Evolutionary conservation across 2,797 vertebrate species (phyloP).

Genomic region (Lepus townsendii): DNA sequence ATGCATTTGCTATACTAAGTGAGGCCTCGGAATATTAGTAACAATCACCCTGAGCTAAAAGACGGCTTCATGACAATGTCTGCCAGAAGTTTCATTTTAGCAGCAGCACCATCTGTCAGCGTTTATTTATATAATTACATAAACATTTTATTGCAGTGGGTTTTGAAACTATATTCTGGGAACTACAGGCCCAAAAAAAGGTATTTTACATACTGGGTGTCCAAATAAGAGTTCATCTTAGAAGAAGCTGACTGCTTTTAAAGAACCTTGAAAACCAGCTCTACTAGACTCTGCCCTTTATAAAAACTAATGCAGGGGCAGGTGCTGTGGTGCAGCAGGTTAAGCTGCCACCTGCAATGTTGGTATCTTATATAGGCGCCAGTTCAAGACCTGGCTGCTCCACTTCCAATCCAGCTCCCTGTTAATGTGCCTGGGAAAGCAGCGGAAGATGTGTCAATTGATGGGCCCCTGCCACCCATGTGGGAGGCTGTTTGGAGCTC

Average conservation of each 20-base stretch:
- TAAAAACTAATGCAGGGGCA: background rate
- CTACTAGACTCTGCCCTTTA: constrained; percentile 5
- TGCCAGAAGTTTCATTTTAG: background rate
- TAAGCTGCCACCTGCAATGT: too few relatives aligned
- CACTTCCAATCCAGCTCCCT: too few relatives aligned
- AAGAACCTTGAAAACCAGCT: background rate
- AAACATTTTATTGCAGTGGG: background rate
- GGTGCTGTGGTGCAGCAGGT: too few relatives aligned
- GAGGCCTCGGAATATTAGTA: background rate
- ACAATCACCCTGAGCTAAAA: background rate
- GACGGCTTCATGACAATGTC: background rate
- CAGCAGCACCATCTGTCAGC: background rate
- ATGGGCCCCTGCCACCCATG: too few relatives aligned
- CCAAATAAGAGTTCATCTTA: background rate
- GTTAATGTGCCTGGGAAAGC: too few relatives aligned
- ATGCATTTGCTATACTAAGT: background rate
- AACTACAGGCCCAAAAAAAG: background rate
- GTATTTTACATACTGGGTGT: background rate
- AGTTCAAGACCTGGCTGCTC: too few relatives aligned
- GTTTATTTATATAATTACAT: background rate
- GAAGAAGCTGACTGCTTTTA: background rate
- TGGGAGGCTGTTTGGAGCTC: too few relatives aligned
- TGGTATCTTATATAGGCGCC: too few relatives aligned
- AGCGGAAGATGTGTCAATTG: too few relatives aligned
- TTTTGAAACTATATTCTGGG: constrained; percentile 27